Conservation (phyloP, 2,888 invertebrate species). For the Pyrocoelia pectoralis region DNA sequence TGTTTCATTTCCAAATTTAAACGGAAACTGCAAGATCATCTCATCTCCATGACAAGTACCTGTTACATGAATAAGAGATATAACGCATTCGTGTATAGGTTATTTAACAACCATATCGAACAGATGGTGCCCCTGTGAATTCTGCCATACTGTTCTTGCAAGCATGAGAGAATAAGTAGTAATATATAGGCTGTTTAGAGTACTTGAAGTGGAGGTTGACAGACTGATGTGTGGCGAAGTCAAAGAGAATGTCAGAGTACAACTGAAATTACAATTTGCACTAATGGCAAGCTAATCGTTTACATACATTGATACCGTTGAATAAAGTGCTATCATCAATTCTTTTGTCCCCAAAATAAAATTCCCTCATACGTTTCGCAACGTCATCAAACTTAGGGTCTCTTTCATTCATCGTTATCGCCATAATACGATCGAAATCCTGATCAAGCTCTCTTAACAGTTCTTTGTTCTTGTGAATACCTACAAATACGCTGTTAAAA, state of each 20-base stretch:
- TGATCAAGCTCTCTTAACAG: neutral
- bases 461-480: too few relatives aligned
- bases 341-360: neutral
- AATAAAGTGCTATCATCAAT: neutral
- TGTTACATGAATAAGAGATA: neutral
- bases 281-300: neutral
- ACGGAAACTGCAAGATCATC: neutral
- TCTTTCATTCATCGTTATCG: neutral
- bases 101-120: neutral
- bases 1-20: neutral
- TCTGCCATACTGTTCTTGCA: neutral
- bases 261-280: neutral
- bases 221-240: neutral
- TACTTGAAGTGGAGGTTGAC: neutral
- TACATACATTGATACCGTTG: neutral
- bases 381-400: neutral
- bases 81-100: neutral
- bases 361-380: neutral
- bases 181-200: neutral
- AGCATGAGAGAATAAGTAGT: neutral
- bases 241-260: neutral
- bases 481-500: too few relatives aligned
- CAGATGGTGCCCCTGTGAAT: neutral
- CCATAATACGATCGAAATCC: neutral
- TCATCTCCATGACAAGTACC: neutral